Evolutionary conservation across 2,797 vertebrate genomes (phyloP).

Genomic region (Aeoliscus strigatus): DNA sequence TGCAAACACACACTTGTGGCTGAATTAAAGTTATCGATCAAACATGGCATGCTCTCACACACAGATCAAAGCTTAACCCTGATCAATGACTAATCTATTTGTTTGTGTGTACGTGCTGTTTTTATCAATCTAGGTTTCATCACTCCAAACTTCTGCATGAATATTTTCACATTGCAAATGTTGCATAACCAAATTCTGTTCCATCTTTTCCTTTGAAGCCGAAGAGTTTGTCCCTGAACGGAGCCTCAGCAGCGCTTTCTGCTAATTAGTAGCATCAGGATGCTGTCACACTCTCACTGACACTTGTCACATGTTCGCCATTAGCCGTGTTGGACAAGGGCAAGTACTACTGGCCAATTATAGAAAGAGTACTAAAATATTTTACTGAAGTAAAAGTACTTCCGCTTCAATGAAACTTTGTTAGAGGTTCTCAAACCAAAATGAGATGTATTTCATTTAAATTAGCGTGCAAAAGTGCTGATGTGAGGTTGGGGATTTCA

Average conservation of each 20-base stretch:
- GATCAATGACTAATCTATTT: slow-evolving; percentile 62
- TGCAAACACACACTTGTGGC: slow-evolving; percentile 61
- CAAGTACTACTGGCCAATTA: too few relatives aligned
- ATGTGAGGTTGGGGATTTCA: too few relatives aligned
- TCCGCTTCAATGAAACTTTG: too few relatives aligned
- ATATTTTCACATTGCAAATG: slow-evolving; percentile 11
- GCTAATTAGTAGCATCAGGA: background rate
- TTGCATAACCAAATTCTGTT: slow-evolving; percentile 1
- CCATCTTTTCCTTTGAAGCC: slow-evolving; percentile 3
- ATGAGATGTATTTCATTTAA: too few relatives aligned
- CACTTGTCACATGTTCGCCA: background rate
- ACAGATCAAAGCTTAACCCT: slow-evolving; percentile 62
- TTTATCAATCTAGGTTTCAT: slow-evolving; percentile 45
- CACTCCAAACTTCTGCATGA: slow-evolving; percentile 18
- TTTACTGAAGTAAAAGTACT: too few relatives aligned
- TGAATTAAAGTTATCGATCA: slow-evolving; percentile 74
- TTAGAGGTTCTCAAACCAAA: too few relatives aligned
- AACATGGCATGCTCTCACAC: slow-evolving; percentile 56
- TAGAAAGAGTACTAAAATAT: too few relatives aligned
- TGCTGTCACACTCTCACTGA: background rate
- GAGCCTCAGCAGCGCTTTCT: background rate
- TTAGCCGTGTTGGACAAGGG: too few relatives aligned
- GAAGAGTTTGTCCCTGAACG: background rate
- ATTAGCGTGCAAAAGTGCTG: too few relatives aligned
- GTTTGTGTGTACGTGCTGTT: slow-evolving; percentile 31